Percentiles rank a stretch among this genome's conserved stretches.
Evolutionary conservation across 2,888 invertebrate genomes (phyloP).

Genomic region (Dasysyrphus tricinctus): DNA sequence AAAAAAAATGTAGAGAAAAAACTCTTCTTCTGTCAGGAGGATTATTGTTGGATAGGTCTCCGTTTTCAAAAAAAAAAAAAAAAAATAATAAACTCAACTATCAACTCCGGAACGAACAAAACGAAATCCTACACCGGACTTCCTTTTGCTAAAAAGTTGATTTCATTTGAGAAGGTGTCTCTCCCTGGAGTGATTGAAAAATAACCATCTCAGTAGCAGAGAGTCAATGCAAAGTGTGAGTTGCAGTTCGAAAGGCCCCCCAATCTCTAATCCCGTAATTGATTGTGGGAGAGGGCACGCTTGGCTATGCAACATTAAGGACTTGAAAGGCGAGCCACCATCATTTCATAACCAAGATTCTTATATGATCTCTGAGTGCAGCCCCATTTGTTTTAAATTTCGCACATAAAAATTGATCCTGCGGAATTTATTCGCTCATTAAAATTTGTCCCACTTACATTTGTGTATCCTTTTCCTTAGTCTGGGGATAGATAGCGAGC

Average conservation of each 20-base stretch:
- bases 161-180: conserved; percentile 48
- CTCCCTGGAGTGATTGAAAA: conserved; percentile 46
- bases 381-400: conserved; percentile 69
- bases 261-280: conserved; percentile 58
- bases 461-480: conserved; percentile 33
- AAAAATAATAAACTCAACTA: too few relatives aligned
- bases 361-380: conserved; percentile 4
- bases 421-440: conserved; percentile 73
- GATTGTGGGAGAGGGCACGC: conserved; percentile 52
- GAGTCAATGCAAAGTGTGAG: background rate
- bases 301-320: conserved; percentile 58
- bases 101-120: conserved; percentile 40
- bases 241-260: background rate
- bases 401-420: conserved; percentile 74
- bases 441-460: conserved; percentile 74
- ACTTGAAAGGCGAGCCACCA: conserved; percentile 28
- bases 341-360: background rate
- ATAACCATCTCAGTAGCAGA: conserved; percentile 1
- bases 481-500: background rate
- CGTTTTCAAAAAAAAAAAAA: background rate
- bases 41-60: conserved; percentile 45
- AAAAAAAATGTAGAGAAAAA: conserved; percentile 6
- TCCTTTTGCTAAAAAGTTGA: conserved; percentile 53
- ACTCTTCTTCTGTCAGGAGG: conserved; percentile 14
- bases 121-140: conserved; percentile 65